Percentiles rank a stretch among this genome's conserved stretches.
These are phyloP conservation scores for Benthosema pterotum DNA, from an alignment of 2,797 vertebrate species.

Conservation along the genomic window DNA sequence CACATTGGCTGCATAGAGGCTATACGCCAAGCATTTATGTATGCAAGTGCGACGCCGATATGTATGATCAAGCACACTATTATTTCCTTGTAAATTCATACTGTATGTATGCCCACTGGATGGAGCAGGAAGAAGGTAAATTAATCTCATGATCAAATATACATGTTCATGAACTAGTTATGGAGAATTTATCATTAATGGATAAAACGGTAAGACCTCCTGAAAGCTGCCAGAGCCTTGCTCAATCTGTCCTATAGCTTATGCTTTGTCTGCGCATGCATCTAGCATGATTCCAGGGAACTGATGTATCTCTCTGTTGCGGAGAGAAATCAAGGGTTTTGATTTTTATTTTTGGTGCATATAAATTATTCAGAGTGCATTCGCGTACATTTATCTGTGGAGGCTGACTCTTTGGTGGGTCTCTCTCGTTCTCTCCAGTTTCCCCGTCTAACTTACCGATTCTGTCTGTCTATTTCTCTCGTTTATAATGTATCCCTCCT, in stretches of 20 bases:
- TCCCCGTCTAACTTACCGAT: not conserved
- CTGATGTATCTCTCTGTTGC: conserved; percentile 68
- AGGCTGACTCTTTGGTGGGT: conserved; percentile 56
- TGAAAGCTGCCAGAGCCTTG: conserved; percentile 27
- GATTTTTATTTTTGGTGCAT: conserved; percentile 70
- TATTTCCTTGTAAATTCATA: conserved; percentile 37
- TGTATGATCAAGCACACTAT: conserved; percentile 1
- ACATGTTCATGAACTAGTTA: conserved; percentile 60
- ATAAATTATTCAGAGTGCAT: conserved; percentile 78
- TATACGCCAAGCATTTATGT: not conserved
- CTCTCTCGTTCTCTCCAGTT: conserved; percentile 20
- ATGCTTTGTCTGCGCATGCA: conserved; percentile 57
- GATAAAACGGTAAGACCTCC: conserved; percentile 48
- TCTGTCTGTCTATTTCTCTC: conserved; percentile 18
- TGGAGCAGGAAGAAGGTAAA: conserved; percentile 39
- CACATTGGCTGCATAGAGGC: conserved; percentile 2
- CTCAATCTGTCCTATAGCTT: conserved; percentile 36
- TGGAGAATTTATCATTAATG: conserved; percentile 42
- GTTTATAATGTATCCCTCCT: conserved; percentile 14
- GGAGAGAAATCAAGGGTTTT: conserved; percentile 56
- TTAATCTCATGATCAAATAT: conserved; percentile 54
- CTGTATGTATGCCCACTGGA: conserved; percentile 21
- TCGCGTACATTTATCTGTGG: conserved; percentile 70
- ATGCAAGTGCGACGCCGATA: not conserved
- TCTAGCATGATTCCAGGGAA: conserved; percentile 47